Evolutionary conservation across 2,888 invertebrate genomes (phyloP), one percentile per base, ranked within the genome.

Genomic region (Drymonia ruficornis): DNA sequence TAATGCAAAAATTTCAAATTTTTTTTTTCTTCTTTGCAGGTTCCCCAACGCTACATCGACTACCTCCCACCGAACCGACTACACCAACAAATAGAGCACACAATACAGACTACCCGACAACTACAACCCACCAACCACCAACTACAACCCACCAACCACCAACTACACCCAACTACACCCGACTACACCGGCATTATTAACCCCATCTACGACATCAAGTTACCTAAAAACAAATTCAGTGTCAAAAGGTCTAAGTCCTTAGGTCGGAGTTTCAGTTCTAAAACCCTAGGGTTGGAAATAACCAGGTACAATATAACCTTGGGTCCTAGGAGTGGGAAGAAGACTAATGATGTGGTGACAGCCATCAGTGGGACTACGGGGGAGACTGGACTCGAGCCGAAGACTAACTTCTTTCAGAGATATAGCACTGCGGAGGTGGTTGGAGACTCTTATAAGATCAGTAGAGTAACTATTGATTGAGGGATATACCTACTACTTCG

Each of bases 231-330:
- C 68, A 88, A 84, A 58, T 91, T 91, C 64, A 64, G 64, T 0
- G 89, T 90, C 2, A 92, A 91, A 59, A 63, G 91, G 31, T 88
- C 91, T 0, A 91, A 90, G 53, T 90, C 89, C 0, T 47, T 92
- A 28, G 88, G 89, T 0, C 68, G 90, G 0, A 89, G 83, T 50
- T 87, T 87, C 18, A 90, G 83, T 54, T 72, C 84, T 1, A 84
- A 76, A 45, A 82, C 73, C 40, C 28, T 81, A 40, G 85, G 82
- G 1, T 23, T 87, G 12, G 90, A 91, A 53, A 71, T 84, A 0
- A 80, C 78, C n/a, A 84, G 81, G 67, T 89, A 89, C 46, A 89
- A 90, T 46, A 63, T 91, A n/a, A 88, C 86, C 0, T 46, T 92
- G 43, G 89, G 91, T 0, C 78, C 80, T 0, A 82, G 68, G 16